Evolutionary conservation across 2,888 invertebrate genomes (phyloP).

Genomic region (Tachina grossa): DNA sequence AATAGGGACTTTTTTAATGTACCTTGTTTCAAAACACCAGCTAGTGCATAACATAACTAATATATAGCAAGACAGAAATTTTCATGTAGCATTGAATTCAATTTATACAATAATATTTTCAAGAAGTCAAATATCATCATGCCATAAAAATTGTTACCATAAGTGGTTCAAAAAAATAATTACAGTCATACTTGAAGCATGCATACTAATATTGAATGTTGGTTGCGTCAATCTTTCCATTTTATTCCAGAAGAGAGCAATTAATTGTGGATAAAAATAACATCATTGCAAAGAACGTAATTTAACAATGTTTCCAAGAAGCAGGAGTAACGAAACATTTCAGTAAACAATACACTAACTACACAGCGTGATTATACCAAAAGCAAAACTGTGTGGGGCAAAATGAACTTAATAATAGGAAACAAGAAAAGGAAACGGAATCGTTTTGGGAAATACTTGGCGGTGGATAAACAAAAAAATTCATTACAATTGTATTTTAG

Average conservation of each 20-base stretch:
- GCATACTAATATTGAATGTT: neutral
- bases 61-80: no score
- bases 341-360: constrained; percentile 9
- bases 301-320: constrained; percentile 16
- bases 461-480: constrained; percentile 34
- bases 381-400: constrained; percentile 9
- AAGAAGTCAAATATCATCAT: no score
- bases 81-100: no score
- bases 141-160: neutral
- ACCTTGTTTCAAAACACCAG: no score
- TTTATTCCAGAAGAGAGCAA: constrained; percentile 41
- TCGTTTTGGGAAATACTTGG: constrained; percentile 64
- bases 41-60: no score
- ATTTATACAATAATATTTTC: no score
- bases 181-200: neutral
- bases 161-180: neutral
- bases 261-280: constrained; percentile 60
- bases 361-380: neutral
- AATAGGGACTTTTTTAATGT: no score
- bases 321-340: constrained; percentile 25
- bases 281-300: constrained; percentile 45
- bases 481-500: constrained; percentile 58
- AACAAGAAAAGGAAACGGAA: constrained; percentile 58
- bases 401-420: constrained; percentile 20
- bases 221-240: constrained; percentile 20